Conservation (phyloP, 1,140 invertebrate species). For the Battus philenor region DNA sequence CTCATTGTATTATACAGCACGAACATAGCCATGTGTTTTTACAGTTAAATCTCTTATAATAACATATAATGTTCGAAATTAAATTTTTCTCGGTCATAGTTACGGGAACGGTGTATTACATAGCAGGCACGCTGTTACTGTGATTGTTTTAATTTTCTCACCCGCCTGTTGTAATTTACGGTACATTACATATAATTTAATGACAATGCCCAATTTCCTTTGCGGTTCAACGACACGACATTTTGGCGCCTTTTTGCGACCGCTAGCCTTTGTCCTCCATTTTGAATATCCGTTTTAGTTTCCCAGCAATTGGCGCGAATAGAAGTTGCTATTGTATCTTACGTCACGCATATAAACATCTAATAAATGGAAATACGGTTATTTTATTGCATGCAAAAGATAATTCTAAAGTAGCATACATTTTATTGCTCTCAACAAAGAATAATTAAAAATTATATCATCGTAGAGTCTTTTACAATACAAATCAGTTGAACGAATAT, state of each 20-base stretch:
- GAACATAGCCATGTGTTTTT: too few relatives aligned
- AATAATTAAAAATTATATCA: background rate
- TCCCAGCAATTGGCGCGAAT: conserved; percentile 13
- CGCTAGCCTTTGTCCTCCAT: conserved; percentile 17
- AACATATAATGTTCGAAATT: background rate
- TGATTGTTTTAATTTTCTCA: conserved; percentile 18
- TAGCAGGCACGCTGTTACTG: background rate
- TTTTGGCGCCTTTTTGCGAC: conserved; percentile 14
- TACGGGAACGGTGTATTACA: background rate
- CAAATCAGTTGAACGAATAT: background rate
- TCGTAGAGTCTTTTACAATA: background rate
- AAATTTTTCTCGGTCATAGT: background rate
- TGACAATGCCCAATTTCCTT: conserved; percentile 15
- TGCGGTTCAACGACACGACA: conserved; percentile 9
- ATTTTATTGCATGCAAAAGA: too few relatives aligned
- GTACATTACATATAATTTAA: conserved; percentile 18
- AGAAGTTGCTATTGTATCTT: conserved; percentile 6
- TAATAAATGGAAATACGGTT: background rate
- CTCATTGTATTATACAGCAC: too few relatives aligned
- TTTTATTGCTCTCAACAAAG: background rate
- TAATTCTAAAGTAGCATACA: background rate
- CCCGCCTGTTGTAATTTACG: conserved; percentile 9
- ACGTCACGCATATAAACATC: background rate
- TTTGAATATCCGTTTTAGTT: conserved; percentile 14
- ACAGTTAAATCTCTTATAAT: background rate